phyloP scores from a whole-genome alignment of 2,888 invertebrate species.

The Dyspetes luteomarginatus region DNA sequence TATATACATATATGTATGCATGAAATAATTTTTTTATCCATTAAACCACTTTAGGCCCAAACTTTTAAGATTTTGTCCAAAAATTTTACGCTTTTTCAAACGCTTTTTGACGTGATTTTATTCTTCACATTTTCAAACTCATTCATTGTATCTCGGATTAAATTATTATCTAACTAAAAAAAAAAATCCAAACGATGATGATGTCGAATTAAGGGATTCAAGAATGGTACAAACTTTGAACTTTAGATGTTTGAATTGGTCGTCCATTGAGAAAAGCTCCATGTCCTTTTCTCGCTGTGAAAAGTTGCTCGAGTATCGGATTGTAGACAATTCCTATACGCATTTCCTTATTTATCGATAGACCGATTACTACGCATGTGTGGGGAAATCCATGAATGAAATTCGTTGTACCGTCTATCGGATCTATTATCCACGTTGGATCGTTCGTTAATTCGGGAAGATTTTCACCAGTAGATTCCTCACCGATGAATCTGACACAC shows the following conservation, averaged over 20 bases:
- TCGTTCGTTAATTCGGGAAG: constrained; percentile 88
- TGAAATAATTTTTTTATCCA: too few species aligned
- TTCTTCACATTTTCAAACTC: too few species aligned
- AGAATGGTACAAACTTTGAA: constrained; percentile 82
- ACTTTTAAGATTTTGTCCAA: too few species aligned
- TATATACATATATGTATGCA: neutral
- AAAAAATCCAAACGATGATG: constrained; percentile 6
- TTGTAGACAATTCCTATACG: constrained; percentile 91
- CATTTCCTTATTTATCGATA: constrained; percentile 86
- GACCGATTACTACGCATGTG: constrained; percentile 89
- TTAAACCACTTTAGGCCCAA: too few species aligned
- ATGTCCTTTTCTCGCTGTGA: constrained; percentile 88
- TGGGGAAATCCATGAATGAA: constrained; percentile 90
- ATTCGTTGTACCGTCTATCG: constrained; percentile 96
- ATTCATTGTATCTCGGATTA: too few species aligned
- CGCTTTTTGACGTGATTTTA: too few species aligned
- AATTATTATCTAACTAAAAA: too few species aligned
- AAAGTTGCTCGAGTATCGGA: constrained; percentile 90
- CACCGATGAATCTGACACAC: constrained; percentile 91
- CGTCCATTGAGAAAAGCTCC: constrained; percentile 92
- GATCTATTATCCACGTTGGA: constrained; percentile 95
- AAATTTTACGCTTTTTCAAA: too few species aligned
- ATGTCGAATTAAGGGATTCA: neutral
- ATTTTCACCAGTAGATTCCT: constrained; percentile 87
- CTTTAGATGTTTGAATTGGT: constrained; percentile 85